These are phyloP conservation scores for Gymnobelideus leadbeateri DNA, from an alignment of 2,113 vertebrate species.

Conservation along the genomic window DNA sequence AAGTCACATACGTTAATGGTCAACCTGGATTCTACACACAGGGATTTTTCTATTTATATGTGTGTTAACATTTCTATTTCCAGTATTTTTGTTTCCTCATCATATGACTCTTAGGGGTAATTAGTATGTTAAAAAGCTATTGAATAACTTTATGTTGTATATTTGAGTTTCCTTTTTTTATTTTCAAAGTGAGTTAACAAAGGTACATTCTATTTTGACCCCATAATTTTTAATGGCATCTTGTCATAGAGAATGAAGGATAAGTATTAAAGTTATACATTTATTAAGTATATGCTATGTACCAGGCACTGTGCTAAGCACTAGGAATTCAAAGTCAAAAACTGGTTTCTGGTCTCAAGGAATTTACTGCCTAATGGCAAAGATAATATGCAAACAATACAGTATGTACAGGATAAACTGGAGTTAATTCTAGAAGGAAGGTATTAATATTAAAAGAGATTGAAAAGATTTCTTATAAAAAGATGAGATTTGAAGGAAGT, in stretches of 20 bases:
- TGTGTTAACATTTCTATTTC: not conserved
- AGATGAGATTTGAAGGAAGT: not conserved
- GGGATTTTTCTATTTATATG: not conserved
- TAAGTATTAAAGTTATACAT: not conserved
- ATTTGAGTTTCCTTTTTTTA: too few species aligned
- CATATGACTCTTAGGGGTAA: not conserved
- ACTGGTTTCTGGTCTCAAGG: not conserved
- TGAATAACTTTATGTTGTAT: too few species aligned
- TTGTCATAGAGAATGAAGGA: not conserved
- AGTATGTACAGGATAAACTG: too few species aligned
- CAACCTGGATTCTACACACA: not conserved
- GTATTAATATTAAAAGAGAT: not conserved
- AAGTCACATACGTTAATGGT: too few species aligned
- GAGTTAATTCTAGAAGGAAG: not conserved
- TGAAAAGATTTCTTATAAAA: not conserved
- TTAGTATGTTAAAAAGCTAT: too few species aligned
- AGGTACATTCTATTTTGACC: not conserved
- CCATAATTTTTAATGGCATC: too few species aligned
- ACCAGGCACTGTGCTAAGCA: not conserved
- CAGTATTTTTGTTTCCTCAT: not conserved
- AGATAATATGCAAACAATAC: not conserved
- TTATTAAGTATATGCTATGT: not conserved
- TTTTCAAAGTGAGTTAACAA: not conserved
- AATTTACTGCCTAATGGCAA: not conserved
- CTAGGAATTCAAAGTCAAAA: not conserved